Percentiles rank a stretch among this genome's conserved stretches.
phyloP scores from a whole-genome alignment of 2,888 invertebrate genomes.

The Chelonus formosanus region DNA sequence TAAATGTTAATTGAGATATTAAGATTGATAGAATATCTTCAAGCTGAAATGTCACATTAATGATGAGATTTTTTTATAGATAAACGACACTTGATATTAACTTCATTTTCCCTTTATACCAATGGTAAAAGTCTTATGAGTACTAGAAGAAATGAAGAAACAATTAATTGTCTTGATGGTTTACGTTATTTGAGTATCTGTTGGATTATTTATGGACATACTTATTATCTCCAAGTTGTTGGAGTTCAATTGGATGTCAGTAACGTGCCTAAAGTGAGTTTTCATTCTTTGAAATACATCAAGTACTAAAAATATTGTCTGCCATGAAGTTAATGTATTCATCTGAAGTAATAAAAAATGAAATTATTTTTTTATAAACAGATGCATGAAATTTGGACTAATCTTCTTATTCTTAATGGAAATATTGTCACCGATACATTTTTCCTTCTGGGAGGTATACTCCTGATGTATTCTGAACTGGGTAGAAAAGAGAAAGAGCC shows the following conservation, averaged over 20 bases:
- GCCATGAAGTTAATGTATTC: too few relatives aligned
- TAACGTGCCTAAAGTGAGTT: constrained; percentile 46
- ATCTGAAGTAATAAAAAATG: background rate
- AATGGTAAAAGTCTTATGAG: constrained; percentile 58
- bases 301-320: too few relatives aligned
- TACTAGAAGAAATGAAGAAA: constrained; percentile 44
- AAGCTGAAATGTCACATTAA: constrained; percentile 14
- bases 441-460: constrained; percentile 56
- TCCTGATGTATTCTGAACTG: constrained; percentile 53
- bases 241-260: constrained; percentile 49
- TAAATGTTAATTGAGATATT: constrained; percentile 33
- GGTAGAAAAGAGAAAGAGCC: constrained; percentile 42
- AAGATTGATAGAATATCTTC: constrained; percentile 18
- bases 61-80: constrained; percentile 30
- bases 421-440: constrained; percentile 60
- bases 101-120: constrained; percentile 61
- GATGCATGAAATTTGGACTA: constrained; percentile 53
- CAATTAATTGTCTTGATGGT: constrained; percentile 63
- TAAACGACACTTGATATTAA: constrained; percentile 39
- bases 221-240: constrained; percentile 49
- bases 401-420: constrained; percentile 57
- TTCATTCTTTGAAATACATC: too few relatives aligned
- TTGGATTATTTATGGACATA: constrained; percentile 61
- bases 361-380: constrained; percentile 23
- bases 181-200: constrained; percentile 61